Percentiles rank a stretch among this genome's conserved stretches.
Conservation (phyloP, 2,888 invertebrate species). For the Leistus spinibarbis region DNA sequence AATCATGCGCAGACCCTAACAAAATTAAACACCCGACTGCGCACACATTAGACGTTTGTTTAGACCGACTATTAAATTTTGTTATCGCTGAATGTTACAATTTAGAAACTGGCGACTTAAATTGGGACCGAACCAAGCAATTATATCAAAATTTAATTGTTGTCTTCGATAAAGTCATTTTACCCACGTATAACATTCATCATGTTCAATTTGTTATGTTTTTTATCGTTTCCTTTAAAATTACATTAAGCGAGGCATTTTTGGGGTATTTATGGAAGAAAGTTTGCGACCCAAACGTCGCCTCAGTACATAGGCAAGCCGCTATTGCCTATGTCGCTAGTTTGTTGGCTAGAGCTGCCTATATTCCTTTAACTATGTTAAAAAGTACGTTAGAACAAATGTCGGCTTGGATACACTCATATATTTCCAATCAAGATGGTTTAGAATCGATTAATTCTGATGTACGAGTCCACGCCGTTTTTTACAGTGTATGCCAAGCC, state of each 20-base stretch:
- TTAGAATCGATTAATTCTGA: conserved; percentile 62
- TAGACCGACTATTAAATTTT: conserved; percentile 75
- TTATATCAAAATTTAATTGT: conserved; percentile 67
- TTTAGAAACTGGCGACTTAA: conserved; percentile 55
- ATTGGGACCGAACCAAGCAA: conserved; percentile 65
- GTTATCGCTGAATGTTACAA: conserved; percentile 66
- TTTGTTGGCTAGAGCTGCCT: conserved; percentile 72
- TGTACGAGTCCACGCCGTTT: conserved; percentile 79
- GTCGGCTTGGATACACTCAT: conserved; percentile 83
- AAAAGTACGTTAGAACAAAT: conserved; percentile 71
- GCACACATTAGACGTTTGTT: conserved; percentile 76
- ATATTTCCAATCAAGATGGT: conserved; percentile 73
- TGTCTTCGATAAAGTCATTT: conserved; percentile 79
- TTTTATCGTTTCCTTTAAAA: conserved; percentile 72
- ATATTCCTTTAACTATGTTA: conserved; percentile 66
- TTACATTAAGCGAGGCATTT: conserved; percentile 66
- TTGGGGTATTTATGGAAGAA: conserved; percentile 75
- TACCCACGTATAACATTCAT: conserved; percentile 82
- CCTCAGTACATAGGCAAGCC: conserved; percentile 69
- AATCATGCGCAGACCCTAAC: conserved; percentile 53
- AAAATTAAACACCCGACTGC: conserved; percentile 63
- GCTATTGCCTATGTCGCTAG: conserved; percentile 78
- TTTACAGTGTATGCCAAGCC: conserved; percentile 91
- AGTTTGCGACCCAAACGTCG: conserved; percentile 68
- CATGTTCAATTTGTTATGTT: conserved; percentile 81